Base-by-base conservation (phyloP, 2,888 invertebrate genomes). In the Calliphora vomitoria region DNA sequence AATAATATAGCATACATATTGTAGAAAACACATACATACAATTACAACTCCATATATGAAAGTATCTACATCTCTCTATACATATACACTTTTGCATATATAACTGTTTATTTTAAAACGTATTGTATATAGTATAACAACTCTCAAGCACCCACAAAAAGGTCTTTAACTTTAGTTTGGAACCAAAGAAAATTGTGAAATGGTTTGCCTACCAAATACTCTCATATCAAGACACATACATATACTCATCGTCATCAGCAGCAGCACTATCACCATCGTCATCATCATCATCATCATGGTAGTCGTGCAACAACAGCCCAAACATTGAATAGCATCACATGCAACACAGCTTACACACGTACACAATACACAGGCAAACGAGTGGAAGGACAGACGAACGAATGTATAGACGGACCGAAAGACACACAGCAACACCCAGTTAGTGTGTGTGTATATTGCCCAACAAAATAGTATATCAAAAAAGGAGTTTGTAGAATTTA, bases 121-220 rank as follows among this genome's bases (percentile, higher is more conserved):
- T 69, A n/a, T n/a, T n/a, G n/a, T n/a, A 35, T 18, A 58, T 35
- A 60, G 74, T 55, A 78, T 81, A 72, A 81, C 71, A 78, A 79
- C 84, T 81, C 80, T 87, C 69, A 87, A 87, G 87, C 87, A 85
- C 87, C 87, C 87, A 87, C 87, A 75, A 79, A 82, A 87, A 87
- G 82, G 85, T 87, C 87, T 87, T 87, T 75, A 82, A 87, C 87
- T 87, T 87, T 81, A 85, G 87, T 87, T 87, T 79, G 79, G 47
- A 71, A 58, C 64, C 64, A 85, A 87, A 87, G 87, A 87, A 83
- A 76, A 66, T 72, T 60, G 83, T 87, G 84, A 84, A 87, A 85
- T 87, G 87, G 87, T 87, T 87, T 87, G 85, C 85, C 87, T 87
- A 82, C 87, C 79, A 83, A 83, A 41, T 44, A 78, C 75, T 80